phyloP scores from a whole-genome alignment of 2,797 vertebrate genomes.

The Lepilemur septentrionalis region DNA sequence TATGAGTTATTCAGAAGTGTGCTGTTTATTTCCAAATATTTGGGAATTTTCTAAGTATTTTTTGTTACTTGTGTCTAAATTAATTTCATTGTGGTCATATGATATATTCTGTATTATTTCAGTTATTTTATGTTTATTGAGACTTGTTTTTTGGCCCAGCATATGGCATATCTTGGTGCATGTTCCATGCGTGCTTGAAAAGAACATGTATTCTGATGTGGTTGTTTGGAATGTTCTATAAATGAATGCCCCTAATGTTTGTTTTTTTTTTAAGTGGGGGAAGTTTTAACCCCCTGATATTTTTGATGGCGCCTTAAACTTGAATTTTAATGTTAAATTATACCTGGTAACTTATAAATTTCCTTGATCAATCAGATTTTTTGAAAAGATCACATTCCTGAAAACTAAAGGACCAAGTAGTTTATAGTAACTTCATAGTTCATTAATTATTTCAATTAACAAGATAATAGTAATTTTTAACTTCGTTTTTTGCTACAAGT shows the following conservation, averaged over 20 bases:
- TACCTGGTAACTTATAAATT: constrained; percentile 7
- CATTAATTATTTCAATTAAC: constrained; percentile 13
- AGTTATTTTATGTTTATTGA: constrained; percentile 32
- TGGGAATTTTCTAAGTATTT: constrained; percentile 44
- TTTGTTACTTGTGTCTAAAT: constrained; percentile 45
- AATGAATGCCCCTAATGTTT: not conserved
- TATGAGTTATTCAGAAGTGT: constrained; percentile 36
- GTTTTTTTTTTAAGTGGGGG: too few species aligned
- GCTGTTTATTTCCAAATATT: constrained; percentile 58
- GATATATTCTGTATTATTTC: constrained; percentile 29
- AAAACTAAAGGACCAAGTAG: not conserved
- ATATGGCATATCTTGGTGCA: constrained; percentile 12
- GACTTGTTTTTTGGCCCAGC: not conserved
- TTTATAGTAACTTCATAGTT: not conserved
- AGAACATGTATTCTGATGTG: constrained; percentile 31
- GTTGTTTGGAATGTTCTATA: constrained; percentile 42
- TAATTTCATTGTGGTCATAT: constrained; percentile 40
- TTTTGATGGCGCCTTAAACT: constrained; percentile 56
- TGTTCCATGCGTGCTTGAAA: constrained; percentile 34
- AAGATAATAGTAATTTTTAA: constrained; percentile 33
- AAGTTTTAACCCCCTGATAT: not conserved
- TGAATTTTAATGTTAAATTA: constrained; percentile 49
- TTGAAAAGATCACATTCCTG: not conserved
- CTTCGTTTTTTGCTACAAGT: not conserved
- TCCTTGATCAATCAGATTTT: constrained; percentile 34